A percentile compares a stretch with the other conserved stretches of the same genome.
These are phyloP conservation scores for Gonioctena quinquepunctata DNA, from an alignment of 1,140 invertebrate genomes.

Conservation along the genomic window DNA sequence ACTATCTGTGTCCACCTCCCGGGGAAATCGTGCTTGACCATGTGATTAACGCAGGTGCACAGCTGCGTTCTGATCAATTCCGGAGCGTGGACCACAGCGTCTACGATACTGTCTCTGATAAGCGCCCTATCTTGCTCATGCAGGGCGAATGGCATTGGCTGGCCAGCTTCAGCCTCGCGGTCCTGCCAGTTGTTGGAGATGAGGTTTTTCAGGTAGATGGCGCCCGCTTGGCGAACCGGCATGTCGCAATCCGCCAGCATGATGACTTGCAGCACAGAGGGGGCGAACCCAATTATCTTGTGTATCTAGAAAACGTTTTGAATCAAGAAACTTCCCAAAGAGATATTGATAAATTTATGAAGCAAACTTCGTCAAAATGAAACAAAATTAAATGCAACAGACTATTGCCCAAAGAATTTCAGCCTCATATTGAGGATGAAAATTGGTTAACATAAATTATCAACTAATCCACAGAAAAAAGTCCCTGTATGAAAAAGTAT, in stretches of 20 bases:
- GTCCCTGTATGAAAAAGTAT: no score
- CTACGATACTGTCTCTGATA: constrained; percentile 91
- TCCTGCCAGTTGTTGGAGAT: constrained; percentile 88
- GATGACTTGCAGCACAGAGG: constrained; percentile 88
- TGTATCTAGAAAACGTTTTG: constrained; percentile 70
- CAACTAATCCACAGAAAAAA: no score
- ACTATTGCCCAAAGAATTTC: no score
- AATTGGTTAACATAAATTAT: no score
- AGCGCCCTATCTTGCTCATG: constrained; percentile 93
- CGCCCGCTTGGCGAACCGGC: constrained; percentile 93
- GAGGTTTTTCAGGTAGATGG: constrained; percentile 96
- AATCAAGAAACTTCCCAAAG: no score
- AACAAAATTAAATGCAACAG: no score
- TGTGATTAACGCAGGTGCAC: constrained; percentile 86
- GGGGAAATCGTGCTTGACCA: constrained; percentile 96
- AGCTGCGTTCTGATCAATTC: constrained; percentile 89
- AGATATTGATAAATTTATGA: no score
- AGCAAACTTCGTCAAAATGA: no score
- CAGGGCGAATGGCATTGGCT: constrained; percentile 80
- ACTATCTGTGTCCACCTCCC: constrained; percentile 93
- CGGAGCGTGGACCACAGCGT: constrained; percentile 91
- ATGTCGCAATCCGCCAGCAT: constrained; percentile 88
- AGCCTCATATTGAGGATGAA: no score
- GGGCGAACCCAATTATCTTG: constrained; percentile 95
- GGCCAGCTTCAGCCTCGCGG: constrained; percentile 74